Conservation (phyloP, 1,140 invertebrate genomes). For the Pogonomyrmex barbatus region DNA sequence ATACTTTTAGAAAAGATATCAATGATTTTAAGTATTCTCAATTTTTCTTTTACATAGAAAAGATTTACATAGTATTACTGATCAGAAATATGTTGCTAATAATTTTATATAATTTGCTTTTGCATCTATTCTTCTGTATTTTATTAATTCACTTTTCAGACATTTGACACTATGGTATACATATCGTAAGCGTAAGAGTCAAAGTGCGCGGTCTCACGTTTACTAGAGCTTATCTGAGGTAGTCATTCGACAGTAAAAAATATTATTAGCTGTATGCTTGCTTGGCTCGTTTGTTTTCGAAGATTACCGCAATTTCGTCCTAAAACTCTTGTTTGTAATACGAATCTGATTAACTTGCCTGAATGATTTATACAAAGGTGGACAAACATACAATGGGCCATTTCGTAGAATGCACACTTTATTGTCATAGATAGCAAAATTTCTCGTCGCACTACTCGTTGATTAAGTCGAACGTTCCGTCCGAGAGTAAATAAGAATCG, state of each 20-base stretch:
- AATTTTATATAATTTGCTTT: not conserved
- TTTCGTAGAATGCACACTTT: conserved; percentile 15
- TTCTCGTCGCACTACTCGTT: not conserved
- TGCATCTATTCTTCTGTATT: not conserved
- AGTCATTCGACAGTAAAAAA: not conserved
- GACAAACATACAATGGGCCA: not conserved
- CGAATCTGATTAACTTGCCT: conserved; percentile 23
- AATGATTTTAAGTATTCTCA: not conserved
- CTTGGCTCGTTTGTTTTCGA: not conserved
- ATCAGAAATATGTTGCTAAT: conserved; percentile 3
- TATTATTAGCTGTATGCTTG: conserved; percentile 1
- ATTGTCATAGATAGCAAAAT: not conserved
- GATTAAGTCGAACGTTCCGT: conserved; percentile 45
- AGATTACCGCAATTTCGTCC: not conserved
- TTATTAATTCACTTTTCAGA: not conserved
- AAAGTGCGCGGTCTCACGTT: not conserved
- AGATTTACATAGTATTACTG: not conserved
- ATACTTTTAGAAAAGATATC: not conserved
- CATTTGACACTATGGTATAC: not conserved
- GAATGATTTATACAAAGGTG: not conserved
- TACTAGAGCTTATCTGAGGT: not conserved
- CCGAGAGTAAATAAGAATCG: conserved; percentile 59
- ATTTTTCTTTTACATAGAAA: not conserved
- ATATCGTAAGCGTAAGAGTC: not conserved
- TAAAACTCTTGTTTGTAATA: not conserved